A percentile compares a stretch with the other conserved stretches of the same genome.
Evolutionary conservation across 2,888 invertebrate genomes (phyloP).

Genomic region (Crepidodera aurea): DNA sequence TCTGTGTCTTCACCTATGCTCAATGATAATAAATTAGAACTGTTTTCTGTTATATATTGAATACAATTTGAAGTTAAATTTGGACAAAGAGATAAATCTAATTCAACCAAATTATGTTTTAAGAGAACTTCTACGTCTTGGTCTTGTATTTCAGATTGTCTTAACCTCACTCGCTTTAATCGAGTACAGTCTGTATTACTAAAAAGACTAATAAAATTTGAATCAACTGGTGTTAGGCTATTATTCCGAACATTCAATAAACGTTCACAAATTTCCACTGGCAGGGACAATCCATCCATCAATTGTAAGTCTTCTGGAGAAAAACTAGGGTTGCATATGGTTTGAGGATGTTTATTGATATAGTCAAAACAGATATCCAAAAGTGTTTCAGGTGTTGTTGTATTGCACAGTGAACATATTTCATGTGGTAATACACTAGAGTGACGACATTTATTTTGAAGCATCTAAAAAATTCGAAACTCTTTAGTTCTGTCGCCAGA

Average conservation of each 20-base stretch:
- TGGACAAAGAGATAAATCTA: conserved; percentile 80
- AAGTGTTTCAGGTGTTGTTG: conserved; percentile 67
- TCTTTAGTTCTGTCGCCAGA: not conserved
- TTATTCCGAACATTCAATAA: conserved; percentile 69
- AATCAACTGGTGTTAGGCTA: conserved; percentile 63
- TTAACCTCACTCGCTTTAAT: conserved; percentile 73
- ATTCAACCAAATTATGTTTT: conserved; percentile 75
- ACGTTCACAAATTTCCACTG: conserved; percentile 76
- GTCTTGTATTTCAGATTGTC: conserved; percentile 75
- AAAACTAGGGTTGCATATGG: conserved; percentile 66
- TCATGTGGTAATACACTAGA: conserved; percentile 57
- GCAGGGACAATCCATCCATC: conserved; percentile 70
- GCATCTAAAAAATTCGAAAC: conserved; percentile 38
- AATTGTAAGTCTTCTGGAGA: conserved; percentile 61
- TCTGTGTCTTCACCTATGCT: conserved; percentile 75
- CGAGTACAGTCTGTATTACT: conserved; percentile 72
- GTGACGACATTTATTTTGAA: conserved; percentile 55
- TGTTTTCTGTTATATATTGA: conserved; percentile 72
- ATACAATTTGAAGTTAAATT: conserved; percentile 71
- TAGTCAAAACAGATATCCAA: conserved; percentile 71
- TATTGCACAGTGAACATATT: conserved; percentile 59
- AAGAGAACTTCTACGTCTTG: conserved; percentile 74
- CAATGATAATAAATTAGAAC: conserved; percentile 73
- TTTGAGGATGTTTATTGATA: conserved; percentile 70
- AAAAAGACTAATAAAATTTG: conserved; percentile 76